Evolutionary conservation across 2,797 vertebrate genomes (phyloP).

Genomic region (Lemur catta): DNA sequence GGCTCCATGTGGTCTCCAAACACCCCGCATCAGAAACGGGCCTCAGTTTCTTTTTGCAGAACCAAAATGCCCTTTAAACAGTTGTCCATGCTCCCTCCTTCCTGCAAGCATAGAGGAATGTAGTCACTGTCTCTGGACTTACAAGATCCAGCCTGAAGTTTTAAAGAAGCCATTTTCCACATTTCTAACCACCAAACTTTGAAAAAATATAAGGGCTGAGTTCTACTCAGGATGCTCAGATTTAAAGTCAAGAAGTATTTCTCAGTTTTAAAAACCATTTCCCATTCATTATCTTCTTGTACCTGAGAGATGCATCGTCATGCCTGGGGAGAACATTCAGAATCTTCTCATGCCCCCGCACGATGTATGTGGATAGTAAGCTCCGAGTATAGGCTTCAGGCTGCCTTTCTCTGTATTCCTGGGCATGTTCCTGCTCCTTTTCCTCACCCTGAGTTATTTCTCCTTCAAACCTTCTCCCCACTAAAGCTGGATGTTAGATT

Average conservation of each 20-base stretch:
- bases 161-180: not conserved
- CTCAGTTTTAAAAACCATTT: not conserved
- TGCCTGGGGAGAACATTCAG: not conserved
- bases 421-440: not conserved
- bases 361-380: not conserved
- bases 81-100: not conserved
- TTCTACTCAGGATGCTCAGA: not conserved
- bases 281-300: not conserved
- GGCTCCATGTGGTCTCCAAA: not conserved
- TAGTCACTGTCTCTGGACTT: not conserved
- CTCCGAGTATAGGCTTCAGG: not conserved
- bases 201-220: not conserved
- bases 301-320: not conserved
- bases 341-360: not conserved
- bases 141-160: not conserved
- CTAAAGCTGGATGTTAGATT: slow-evolving; percentile 49
- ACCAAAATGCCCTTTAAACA: not conserved
- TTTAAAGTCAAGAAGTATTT: not conserved
- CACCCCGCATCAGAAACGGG: not conserved
- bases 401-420: not conserved
- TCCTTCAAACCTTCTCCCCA: not conserved
- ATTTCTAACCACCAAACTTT: not conserved
- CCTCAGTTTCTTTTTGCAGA: not conserved
- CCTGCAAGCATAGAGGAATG: not conserved
- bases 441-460: not conserved